phyloP scores from a whole-genome alignment of 2,113 vertebrate species.

The Rhinogobius similis region DNA sequence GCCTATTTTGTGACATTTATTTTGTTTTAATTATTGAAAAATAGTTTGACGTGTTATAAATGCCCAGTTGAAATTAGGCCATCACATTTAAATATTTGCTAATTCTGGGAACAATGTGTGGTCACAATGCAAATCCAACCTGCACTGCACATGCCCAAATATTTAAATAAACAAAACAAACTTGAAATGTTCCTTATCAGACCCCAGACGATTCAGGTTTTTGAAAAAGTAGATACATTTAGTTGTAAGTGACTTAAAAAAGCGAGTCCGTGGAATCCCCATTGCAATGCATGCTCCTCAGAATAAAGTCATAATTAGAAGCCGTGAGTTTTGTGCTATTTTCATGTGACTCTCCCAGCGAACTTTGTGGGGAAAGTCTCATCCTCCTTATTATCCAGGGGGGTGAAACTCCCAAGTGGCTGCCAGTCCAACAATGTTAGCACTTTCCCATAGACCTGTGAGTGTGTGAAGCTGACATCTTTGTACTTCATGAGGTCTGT shows the following conservation, averaged over 20 bases:
- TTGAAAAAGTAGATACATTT: slow-evolving; percentile 9
- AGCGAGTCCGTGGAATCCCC: slow-evolving; percentile 9
- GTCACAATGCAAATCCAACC: background rate
- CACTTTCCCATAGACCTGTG: background rate
- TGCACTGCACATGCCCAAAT: background rate
- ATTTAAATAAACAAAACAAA: background rate
- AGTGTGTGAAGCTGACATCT: slow-evolving; percentile 3
- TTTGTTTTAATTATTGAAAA: background rate
- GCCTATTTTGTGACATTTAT: background rate
- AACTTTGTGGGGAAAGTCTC: background rate
- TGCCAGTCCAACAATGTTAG: slow-evolving; percentile 2
- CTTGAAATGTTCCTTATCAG: background rate
- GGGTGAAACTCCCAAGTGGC: slow-evolving; percentile 7
- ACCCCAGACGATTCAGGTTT: background rate
- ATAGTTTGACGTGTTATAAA: background rate
- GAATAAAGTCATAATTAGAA: background rate
- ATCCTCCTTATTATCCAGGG: background rate
- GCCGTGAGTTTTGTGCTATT: slow-evolving; percentile 27
- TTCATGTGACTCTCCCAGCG: slow-evolving; percentile 19
- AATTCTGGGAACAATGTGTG: background rate
- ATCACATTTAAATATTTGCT: background rate
- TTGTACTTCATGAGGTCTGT: slow-evolving; percentile 1
- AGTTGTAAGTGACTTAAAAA: slow-evolving; percentile 12
- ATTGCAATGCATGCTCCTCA: background rate
- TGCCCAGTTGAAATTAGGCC: background rate